These are phyloP conservation scores for Datnioides undecimradiatus DNA, from an alignment of 2,113 vertebrate genomes.

Conservation along the genomic window DNA sequence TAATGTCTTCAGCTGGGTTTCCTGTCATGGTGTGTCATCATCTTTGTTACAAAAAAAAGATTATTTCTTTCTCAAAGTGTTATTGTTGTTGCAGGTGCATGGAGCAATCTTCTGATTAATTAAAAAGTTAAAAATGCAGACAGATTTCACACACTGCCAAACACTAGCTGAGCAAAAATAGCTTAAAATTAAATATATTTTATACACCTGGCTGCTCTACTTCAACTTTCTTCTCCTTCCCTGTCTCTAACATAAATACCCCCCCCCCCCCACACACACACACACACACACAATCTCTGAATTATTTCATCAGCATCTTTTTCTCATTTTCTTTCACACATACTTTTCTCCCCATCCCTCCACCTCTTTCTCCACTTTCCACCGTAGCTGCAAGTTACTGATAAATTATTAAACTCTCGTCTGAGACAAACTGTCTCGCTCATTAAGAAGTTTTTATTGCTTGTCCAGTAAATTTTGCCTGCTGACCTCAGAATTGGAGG, in stretches of 20 bases:
- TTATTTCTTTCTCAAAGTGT: neutral
- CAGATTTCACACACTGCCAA: slow-evolving; percentile 9
- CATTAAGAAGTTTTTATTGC: slow-evolving; percentile 20
- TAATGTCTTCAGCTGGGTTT: neutral
- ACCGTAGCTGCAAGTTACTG: slow-evolving; percentile 23
- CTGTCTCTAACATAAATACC: neutral
- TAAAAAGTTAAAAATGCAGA: neutral
- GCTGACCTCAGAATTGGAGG: neutral
- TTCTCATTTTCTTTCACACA: neutral
- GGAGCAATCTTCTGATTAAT: slow-evolving; percentile 3
- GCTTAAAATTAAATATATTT: neutral
- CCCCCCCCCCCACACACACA: too few species aligned
- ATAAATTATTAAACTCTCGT: slow-evolving; percentile 43
- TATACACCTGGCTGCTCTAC: slow-evolving; percentile 6
- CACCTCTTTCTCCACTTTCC: neutral
- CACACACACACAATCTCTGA: slow-evolving; percentile 5
- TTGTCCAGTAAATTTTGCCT: neutral
- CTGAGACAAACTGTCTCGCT: slow-evolving; percentile 20
- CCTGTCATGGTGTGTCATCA: neutral
- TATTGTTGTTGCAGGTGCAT: slow-evolving; percentile 1
- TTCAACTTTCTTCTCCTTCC: neutral
- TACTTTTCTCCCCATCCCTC: neutral
- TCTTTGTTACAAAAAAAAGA: neutral
- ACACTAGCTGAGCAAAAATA: slow-evolving; percentile 1
- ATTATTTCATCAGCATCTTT: neutral